Percentiles rank a stretch among this genome's conserved stretches.
These are phyloP conservation scores for Cyclura pinguis DNA, from an alignment of 2,797 vertebrate species.

Conservation along the genomic window DNA sequence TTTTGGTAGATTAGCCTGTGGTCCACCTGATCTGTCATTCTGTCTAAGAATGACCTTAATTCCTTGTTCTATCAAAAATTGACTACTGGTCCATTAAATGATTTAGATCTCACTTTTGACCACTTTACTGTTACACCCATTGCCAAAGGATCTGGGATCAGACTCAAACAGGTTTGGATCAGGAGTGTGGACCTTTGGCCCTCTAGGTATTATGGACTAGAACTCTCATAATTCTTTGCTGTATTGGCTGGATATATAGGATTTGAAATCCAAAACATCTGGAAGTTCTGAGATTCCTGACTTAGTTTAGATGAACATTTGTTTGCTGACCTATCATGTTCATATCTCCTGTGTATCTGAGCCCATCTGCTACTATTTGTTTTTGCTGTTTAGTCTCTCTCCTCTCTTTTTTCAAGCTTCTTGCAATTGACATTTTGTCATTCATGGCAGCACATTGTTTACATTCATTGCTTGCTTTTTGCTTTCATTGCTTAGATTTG, in stretches of 20 bases:
- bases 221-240: not conserved
- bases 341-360: not conserved
- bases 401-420: not conserved
- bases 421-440: slow-evolving; percentile 14
- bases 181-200: not conserved
- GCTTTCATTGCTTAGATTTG: slow-evolving; percentile 18
- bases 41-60: not conserved
- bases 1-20: not conserved
- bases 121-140: not conserved
- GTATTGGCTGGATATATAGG: not conserved
- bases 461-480: slow-evolving; percentile 25
- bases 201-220: not conserved
- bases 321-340: not conserved
- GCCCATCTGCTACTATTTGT: not conserved
- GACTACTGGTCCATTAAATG: not conserved
- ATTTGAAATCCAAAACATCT: not conserved
- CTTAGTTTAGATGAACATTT: slow-evolving; percentile 2
- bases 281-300: not conserved
- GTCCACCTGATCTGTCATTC: not conserved
- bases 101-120: not conserved
- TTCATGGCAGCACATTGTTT: not conserved
- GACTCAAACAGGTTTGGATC: not conserved
- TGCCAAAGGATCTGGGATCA: not conserved
- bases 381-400: not conserved
- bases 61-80: not conserved